These are phyloP conservation scores for Drosophila bocqueti DNA, from an alignment of 1,140 invertebrate genomes.

Conservation along the genomic window DNA sequence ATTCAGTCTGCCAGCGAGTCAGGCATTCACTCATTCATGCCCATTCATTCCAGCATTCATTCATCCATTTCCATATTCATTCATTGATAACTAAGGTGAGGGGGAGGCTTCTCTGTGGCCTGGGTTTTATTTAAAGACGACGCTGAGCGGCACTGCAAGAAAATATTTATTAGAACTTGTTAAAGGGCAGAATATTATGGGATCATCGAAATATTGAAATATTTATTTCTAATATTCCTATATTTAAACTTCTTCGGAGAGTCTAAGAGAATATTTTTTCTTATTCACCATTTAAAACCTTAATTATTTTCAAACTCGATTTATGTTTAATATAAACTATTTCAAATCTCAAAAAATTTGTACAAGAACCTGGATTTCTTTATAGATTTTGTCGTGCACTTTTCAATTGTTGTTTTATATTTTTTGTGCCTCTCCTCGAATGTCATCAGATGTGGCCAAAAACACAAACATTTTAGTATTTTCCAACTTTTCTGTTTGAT, in stretches of 20 bases:
- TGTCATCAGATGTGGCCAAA: constrained; percentile 37
- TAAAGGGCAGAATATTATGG: too few species aligned
- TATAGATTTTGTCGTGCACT: constrained; percentile 2
- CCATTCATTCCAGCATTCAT: constrained; percentile 37
- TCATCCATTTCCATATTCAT: constrained; percentile 38
- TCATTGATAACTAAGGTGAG: constrained; percentile 33
- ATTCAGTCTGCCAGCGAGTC: constrained; percentile 34
- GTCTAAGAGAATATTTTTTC: background rate
- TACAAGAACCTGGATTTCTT: background rate
- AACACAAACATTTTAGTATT: constrained; percentile 40
- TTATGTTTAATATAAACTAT: background rate
- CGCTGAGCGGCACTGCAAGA: constrained; percentile 1
- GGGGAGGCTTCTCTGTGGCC: background rate
- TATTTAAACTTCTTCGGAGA: background rate
- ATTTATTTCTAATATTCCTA: background rate
- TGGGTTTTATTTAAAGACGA: constrained; percentile 3
- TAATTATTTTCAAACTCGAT: background rate
- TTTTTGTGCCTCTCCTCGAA: constrained; percentile 2
- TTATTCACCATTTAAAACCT: background rate
- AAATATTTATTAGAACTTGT: background rate
- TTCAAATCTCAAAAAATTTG: background rate
- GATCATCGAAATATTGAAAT: background rate
- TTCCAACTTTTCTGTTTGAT: constrained; percentile 28
- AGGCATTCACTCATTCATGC: constrained; percentile 46
- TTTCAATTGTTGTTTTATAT: background rate